Base-by-base conservation (phyloP, 2,888 invertebrate species). In the Brenthis hecate region DNA sequence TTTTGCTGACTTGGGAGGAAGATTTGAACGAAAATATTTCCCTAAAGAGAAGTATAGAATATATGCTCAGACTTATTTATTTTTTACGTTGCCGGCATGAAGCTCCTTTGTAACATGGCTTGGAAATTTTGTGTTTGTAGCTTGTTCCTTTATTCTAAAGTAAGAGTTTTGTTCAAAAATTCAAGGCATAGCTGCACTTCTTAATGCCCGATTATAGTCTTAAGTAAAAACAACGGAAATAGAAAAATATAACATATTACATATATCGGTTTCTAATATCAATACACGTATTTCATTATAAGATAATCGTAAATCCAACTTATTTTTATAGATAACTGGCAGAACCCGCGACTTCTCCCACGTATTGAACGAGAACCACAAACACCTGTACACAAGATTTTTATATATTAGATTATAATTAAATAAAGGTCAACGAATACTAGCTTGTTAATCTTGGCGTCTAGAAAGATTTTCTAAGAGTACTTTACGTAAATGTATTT, bases 401-500 rank as follows among this genome's bases (percentile, higher is more conserved):
- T 19, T 19, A 19, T 19, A 19, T 19, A 19, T 19, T 1, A 1
- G 19, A 19, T 28, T 28, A 28, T 28, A 28, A 28, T 28, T 28
- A 43, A 43, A 43, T 11, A 43, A 43, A 1, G 36, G 36, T 1
- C 11, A 43, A 8, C 11, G 36, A 43, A 43, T 51, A 51, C 51
- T 8, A 16, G n/a, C 6, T 0, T 16, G 13, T 53, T n/a, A 14
- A 51, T 16, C 6, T 28, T 51, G 13, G 51, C 51, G 1, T 51
- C 8, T 14, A 61, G 16, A 32, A 67, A 32, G 57, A 23, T 55
- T 63, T 62, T 71, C 65, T 62, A 43, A 54, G 43, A 71, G 62
- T 65, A 65, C 57, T 47, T 19, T 19, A 66, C 50, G 51, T 65
- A 62, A 65, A 70, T 70, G 60, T 55, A 58, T 68, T 65, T 56